These are phyloP conservation scores for Petrosia ficiformis DNA, from an alignment of 37 sponge, comb jelly and placozoan genomes.

Conservation along the genomic window DNA sequence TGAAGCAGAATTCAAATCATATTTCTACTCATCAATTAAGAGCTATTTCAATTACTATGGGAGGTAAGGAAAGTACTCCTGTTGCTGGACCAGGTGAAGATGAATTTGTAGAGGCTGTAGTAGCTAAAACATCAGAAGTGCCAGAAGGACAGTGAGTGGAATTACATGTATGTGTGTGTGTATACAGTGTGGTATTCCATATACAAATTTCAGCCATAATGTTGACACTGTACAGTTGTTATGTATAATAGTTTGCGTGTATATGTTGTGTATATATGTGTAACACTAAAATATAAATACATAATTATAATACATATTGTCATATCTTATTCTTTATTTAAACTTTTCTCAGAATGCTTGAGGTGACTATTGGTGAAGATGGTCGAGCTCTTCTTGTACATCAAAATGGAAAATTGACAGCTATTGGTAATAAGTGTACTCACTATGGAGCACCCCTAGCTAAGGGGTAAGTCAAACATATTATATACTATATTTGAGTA, in stretches of 20 bases:
- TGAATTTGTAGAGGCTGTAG: conserved; percentile 45
- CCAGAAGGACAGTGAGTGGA: conserved; percentile 68
- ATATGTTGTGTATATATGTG: too few species aligned
- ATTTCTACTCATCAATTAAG: too few species aligned
- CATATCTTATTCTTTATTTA: background rate
- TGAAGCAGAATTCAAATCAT: too few species aligned
- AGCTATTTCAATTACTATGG: background rate
- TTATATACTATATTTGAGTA: too few species aligned
- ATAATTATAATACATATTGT: background rate
- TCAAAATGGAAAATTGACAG: conserved; percentile 74
- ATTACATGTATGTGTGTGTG: background rate
- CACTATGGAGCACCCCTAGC: conserved; percentile 93
- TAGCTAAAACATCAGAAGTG: conserved; percentile 57
- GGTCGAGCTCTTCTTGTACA: conserved; percentile 67
- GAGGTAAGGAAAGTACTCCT: background rate
- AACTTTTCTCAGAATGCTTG: conserved; percentile 57
- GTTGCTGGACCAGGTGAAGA: background rate
- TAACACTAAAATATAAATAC: too few species aligned
- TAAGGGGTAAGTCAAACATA: conserved; percentile 47
- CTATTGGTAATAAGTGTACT: conserved; percentile 83
- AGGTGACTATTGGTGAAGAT: conserved; percentile 70
- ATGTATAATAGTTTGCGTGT: background rate
- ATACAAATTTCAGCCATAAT: background rate
- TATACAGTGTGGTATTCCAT: background rate
- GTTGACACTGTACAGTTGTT: background rate